Conservation (phyloP, 2,888 invertebrate species). For the Empis livida region DNA sequence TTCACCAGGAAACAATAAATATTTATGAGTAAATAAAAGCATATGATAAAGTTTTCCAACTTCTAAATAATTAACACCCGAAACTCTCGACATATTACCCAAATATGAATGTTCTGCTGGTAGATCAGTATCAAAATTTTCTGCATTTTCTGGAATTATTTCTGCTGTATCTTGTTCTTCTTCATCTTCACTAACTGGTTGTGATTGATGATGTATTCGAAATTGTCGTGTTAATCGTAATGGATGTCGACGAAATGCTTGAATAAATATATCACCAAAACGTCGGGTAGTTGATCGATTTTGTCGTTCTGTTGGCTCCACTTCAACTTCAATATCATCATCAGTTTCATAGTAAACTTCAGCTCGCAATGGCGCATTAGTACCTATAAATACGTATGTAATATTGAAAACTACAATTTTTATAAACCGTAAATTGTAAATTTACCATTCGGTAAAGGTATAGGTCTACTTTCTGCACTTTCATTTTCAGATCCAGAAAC, state of each 20-base stretch:
- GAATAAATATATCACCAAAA: neutral
- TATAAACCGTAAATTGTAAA: too few relatives aligned
- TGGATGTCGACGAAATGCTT: conserved; percentile 5
- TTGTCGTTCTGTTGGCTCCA: neutral
- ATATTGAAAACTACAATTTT: too few relatives aligned
- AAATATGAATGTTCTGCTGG: conserved; percentile 42
- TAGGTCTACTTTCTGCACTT: neutral
- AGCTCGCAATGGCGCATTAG: too few relatives aligned
- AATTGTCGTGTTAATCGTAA: conserved; percentile 5
- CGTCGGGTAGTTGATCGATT: neutral
- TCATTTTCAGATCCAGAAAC: neutral
- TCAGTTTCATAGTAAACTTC: neutral
- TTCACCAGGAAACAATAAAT: conserved; percentile 66
- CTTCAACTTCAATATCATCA: conserved; percentile 1
- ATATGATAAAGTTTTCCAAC: conserved; percentile 39
- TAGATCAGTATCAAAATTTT: conserved; percentile 39
- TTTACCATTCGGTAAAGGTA: neutral
- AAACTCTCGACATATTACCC: conserved; percentile 41
- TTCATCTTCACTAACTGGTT: conserved; percentile 1
- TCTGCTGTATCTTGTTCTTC: conserved; percentile 5
- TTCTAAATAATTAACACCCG: conserved; percentile 51
- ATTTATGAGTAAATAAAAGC: conserved; percentile 45
- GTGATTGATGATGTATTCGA: neutral
- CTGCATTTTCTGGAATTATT: conserved; percentile 11
- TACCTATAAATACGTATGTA: too few relatives aligned